Base-by-base conservation (phyloP, 2,888 invertebrate genomes). In the Drosophila quinaria region DNA sequence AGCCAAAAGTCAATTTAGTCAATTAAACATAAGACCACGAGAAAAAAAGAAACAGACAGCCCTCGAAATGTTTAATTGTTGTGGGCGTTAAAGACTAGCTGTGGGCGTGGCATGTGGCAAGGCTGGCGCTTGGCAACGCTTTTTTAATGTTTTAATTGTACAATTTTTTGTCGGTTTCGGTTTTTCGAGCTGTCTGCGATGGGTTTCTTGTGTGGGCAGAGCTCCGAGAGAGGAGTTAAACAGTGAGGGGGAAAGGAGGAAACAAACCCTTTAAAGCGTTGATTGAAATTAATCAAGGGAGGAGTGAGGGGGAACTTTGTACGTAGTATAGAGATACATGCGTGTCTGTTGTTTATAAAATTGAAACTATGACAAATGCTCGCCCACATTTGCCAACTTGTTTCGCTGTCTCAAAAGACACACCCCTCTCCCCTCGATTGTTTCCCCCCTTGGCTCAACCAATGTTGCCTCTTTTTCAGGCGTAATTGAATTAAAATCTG, bases 401-500 rank as follows among this genome's bases (percentile, higher is more conserved):
- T 56, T 68, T 56, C 39, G 29, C 25, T 61, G 47, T 17, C 52
- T 42, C 39, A 10, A 22, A 22, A 31, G 42, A n/a, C 15, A 44
- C 29, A 1, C 25, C 25, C 6, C 25, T 1, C 8, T 19, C 37
- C 33, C 42, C 37, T 15, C 17, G 15, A 17, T 10, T 10, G 4
- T 6, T 2, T 39, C 6, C 51, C 46, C 6, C 31, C 19, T n/a
- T 35, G n/a, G 46, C 44, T 35, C 10, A 31, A 3, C 37, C 31
- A 42, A 33, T 50, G 35, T 52, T 64, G 58, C 51, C 46, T 37
- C 49, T 59, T 41, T 66, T 50, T 41, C 42, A 15, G 52, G 9
- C 51, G 52, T 66, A 75, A 74, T 66, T 66, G 39, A 70, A 74
- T 74, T 74, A 74, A 65, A 66, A 74, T 74, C 65, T 55, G 68